Base-by-base conservation (phyloP, 2,888 invertebrate species). In the Drosophila prolongata region DNA sequence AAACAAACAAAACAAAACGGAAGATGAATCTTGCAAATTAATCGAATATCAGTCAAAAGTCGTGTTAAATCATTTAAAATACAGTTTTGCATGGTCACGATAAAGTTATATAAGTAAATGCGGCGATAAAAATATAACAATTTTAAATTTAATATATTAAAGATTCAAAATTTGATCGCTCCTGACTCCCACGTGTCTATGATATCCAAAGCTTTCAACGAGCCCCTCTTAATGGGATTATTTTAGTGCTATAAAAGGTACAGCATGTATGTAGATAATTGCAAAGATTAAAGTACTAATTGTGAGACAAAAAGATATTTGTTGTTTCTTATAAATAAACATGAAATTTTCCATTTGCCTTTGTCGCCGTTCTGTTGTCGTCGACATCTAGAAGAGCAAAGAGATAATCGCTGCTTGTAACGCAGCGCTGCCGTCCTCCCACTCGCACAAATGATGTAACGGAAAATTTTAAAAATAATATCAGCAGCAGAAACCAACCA, bases 311-410 rank as follows among this genome's bases (percentile, higher is more conserved):
- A 16, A 14, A 16, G 13, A 55, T 40, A 30, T 38, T 66, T 69
- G 42, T 54, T 61, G 47, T 52, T 52, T 52, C 71, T 70, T 80
- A 80, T 75, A 78, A 83, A 76, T 85, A 83, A 72, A 75, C 52
- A 53, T 75, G 70, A 80, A 82, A 82, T 75, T 89, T 86, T 87
- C 89, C 85, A 76, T 75, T 79, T 78, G 85, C 76, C 72, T 75
- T 74, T 77, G 78, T 71, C 59, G 64, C 42, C 60, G 53, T 14
- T 49, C 35, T 50, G 53, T 67, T 59, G 67, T 57, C 55, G 43
- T 30, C 34, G 42, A 37, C 69, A 67, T 69, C 67, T 55, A 38
- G 42, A 37, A 40, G 46, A 38, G 44, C 50, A 35, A 14, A 66
- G 73, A 85, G 83, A 85, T 87, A 87, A 87, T 79, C 69, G 54